A percentile compares a stretch with the other conserved stretches of the same genome.
Conservation (phyloP, 1,140 invertebrate species). For the Drosophila pseudoobscura region DNA sequence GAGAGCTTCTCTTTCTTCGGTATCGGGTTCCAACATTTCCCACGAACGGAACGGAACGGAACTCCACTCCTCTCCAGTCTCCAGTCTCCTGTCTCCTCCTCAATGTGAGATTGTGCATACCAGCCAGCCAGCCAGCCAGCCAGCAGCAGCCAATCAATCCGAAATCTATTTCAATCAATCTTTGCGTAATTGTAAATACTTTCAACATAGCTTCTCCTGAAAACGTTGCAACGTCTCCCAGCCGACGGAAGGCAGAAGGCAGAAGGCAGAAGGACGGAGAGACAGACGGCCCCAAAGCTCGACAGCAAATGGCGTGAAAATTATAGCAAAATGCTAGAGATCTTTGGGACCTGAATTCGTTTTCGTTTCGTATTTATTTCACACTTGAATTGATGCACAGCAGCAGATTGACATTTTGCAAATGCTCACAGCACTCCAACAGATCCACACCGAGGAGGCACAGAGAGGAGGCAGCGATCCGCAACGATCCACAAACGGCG, state of each 20-base stretch:
- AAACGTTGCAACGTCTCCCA: constrained; percentile 18
- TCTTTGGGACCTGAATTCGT: constrained; percentile 73
- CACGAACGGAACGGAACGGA: constrained; percentile 9
- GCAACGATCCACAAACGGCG: constrained; percentile 22
- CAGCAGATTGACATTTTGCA: constrained; percentile 82
- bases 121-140: no score
- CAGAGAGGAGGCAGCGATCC: constrained; percentile 26
- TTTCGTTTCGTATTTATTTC: constrained; percentile 73
- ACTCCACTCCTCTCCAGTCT: constrained; percentile 8
- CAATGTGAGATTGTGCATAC: constrained; percentile 59
- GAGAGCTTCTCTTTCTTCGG: constrained; percentile 28
- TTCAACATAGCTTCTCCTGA: constrained; percentile 69
- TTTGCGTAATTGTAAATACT: constrained; percentile 82
- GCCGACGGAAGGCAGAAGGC: constrained; percentile 43
- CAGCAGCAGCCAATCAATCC: constrained; percentile 74
- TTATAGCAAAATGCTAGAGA: constrained; percentile 73
- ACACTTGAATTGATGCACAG: constrained; percentile 81
- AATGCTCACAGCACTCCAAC: constrained; percentile 64
- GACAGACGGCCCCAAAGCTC: constrained; percentile 18
- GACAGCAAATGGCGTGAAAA: constrained; percentile 77
- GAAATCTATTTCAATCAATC: constrained; percentile 81
- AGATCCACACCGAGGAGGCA: no score
- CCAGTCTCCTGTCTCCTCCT: no score
- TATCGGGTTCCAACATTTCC: constrained; percentile 9
- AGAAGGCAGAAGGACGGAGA: constrained; percentile 3